These are phyloP conservation scores for Poecilobothrus nobilitatus DNA, from an alignment of 2,888 invertebrate genomes.

Conservation along the genomic window DNA sequence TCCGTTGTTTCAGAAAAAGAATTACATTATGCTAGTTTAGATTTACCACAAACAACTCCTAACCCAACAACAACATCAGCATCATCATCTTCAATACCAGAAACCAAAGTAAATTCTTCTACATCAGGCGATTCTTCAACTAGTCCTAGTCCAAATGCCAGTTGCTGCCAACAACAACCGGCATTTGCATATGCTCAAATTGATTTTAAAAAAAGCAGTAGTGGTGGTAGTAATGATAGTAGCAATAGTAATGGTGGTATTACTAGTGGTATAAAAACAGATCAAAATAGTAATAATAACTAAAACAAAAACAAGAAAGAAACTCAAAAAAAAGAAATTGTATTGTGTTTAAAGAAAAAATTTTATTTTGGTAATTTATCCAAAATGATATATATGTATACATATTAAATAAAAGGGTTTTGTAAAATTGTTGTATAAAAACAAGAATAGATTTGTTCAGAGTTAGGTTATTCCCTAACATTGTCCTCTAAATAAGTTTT, in stretches of 20 bases:
- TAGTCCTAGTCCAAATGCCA: constrained; percentile 33
- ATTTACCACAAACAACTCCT: constrained; percentile 41
- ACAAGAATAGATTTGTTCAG: neutral
- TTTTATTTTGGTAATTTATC: neutral
- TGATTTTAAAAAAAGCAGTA: constrained; percentile 53
- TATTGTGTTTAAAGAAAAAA: neutral
- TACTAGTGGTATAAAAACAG: neutral
- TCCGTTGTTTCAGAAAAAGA: constrained; percentile 43
- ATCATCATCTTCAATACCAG: constrained; percentile 14
- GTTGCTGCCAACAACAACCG: constrained; percentile 33
- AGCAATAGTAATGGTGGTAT: neutral
- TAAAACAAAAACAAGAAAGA: neutral
- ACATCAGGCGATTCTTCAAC: constrained; percentile 31
- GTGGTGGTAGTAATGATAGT: neutral
- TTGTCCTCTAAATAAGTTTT: neutral
- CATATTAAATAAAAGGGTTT: neutral
- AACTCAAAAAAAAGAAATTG: neutral
- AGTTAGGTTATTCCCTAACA: neutral
- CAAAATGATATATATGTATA: neutral
- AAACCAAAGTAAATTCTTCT: constrained; percentile 15
- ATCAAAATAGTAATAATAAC: constrained; percentile 3
- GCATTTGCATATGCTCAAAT: constrained; percentile 68
- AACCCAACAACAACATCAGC: constrained; percentile 21
- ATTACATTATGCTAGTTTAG: constrained; percentile 59
- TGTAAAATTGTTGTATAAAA: neutral